These are phyloP conservation scores for Rhopalosiphum nymphaeae DNA, from an alignment of 2,888 invertebrate species.

Conservation along the genomic window DNA sequence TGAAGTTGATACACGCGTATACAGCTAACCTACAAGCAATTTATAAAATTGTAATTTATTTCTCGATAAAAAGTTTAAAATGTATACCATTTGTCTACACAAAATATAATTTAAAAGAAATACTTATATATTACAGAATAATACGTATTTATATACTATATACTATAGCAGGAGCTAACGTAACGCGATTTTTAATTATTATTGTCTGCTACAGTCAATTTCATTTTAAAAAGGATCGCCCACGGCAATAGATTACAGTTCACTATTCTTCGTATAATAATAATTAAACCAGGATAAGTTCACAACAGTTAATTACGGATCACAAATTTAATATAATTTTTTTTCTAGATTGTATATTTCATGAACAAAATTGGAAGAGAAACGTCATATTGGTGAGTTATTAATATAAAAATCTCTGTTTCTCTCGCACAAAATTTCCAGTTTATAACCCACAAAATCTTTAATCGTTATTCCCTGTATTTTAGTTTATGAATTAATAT, in stretches of 20 bases:
- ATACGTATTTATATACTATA: neutral
- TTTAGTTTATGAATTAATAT: neutral
- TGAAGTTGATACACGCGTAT: neutral
- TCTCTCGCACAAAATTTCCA: neutral
- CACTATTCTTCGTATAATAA: neutral
- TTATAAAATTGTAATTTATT: neutral
- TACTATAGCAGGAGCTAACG: neutral
- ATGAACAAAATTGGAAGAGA: neutral
- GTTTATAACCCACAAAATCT: neutral
- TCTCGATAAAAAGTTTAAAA: constrained; percentile 16
- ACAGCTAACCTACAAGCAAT: neutral
- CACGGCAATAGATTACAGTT: neutral
- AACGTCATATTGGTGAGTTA: neutral
- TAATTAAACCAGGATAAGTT: neutral
- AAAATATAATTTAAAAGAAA: neutral
- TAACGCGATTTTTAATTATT: neutral
- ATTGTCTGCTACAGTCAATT: neutral
- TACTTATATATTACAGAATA: neutral
- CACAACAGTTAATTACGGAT: neutral
- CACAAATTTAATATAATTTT: neutral
- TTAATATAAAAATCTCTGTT: neutral
- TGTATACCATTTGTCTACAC: neutral
- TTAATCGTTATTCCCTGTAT: neutral
- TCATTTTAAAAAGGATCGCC: neutral
- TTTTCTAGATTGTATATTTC: neutral